Percentiles rank a stretch among this genome's conserved stretches.
Conservation (phyloP, 2,888 invertebrate species). For the Drosophila birchii region DNA sequence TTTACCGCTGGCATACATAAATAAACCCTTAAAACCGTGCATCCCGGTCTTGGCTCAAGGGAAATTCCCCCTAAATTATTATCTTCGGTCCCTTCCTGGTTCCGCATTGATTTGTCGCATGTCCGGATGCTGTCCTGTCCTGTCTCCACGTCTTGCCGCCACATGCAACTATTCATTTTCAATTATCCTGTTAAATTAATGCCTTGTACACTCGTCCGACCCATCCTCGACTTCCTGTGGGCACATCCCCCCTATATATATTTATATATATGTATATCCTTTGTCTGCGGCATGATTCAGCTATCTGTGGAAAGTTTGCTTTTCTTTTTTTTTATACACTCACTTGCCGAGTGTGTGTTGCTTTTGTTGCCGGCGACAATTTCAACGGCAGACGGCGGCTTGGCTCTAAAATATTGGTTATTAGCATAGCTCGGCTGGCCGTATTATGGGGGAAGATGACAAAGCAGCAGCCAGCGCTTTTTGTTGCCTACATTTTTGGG, state of each 20-base stretch:
- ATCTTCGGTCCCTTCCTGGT: constrained; percentile 41
- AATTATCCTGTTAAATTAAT: constrained; percentile 64
- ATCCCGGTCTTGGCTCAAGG: constrained; percentile 10
- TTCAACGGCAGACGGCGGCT: constrained; percentile 54
- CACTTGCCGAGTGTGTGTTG: constrained; percentile 2
- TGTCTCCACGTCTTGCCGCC: constrained; percentile 20
- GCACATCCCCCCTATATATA: constrained; percentile 1
- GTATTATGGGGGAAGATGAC: constrained; percentile 53
- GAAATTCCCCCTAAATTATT: constrained; percentile 44
- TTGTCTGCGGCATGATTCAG: constrained; percentile 54
- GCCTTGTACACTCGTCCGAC: constrained; percentile 30
- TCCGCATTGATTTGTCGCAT: constrained; percentile 44
- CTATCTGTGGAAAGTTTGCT: constrained; percentile 38
- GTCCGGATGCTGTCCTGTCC: constrained; percentile 19
- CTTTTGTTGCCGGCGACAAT: constrained; percentile 55
- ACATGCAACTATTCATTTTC: constrained; percentile 48
- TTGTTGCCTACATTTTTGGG: constrained; percentile 75
- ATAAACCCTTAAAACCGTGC: constrained; percentile 6
- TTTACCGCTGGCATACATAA: constrained; percentile 8
- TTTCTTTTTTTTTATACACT: not conserved
- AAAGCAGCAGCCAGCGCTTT: constrained; percentile 64
- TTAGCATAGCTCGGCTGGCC: constrained; percentile 56
- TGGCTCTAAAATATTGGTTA: constrained; percentile 73
- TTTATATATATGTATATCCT: constrained; percentile 9
- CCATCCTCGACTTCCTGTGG: constrained; percentile 22